Base-by-base conservation (phyloP, 2,888 invertebrate genomes). In the Calliphora vomitoria region DNA sequence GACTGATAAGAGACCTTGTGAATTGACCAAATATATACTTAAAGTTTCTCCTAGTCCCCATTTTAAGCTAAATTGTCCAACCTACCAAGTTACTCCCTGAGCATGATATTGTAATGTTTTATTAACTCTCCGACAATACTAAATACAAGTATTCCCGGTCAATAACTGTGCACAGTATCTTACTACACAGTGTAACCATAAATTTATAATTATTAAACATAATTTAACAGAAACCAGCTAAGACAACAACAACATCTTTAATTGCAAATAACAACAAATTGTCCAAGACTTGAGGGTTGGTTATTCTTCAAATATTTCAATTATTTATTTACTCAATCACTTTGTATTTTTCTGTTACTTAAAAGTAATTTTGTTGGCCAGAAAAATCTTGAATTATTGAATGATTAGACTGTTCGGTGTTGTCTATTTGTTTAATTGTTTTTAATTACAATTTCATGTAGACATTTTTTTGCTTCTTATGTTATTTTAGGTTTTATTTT, bases 361-460 rank as follows among this genome's bases (percentile, higher is more conserved):
- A 1, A 60, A 41, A 58, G 1, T 44, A 8, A 31, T 58, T 31
- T 74, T 38, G 55, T 20, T 20, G 0, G 3, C 10, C 0, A 10
- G 18, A 53, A 10, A 20, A 18, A 10, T 55, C 10, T 55, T 55
- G 10, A 55, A 10, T 20, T 20, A 41, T 3, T 55, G 20, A 0
- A 55, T 55, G 55, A 38, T 41, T 55, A 55, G 11, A 55, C 41
- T 1, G 31, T 50, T 50, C n/a, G 53, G 6, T 53, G 8, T 58
- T 8, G 58, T 13, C 58, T 31, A 31, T 35, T 62, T 35, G 10
- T 64, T 64, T 64, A 64, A 31, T 10, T 13, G 20, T 62, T 47
- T 60, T 18, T 47, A 58, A 60, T 60, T 41, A 25, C 35, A 75
- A 31, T 44, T 62, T 62, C 44, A 44, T 44, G 55, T 38, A n/a